Evolutionary conservation across 2,888 invertebrate species (phyloP), one percentile per base, ranked within the genome.

Genomic region (Eupithecia subumbrata): DNA sequence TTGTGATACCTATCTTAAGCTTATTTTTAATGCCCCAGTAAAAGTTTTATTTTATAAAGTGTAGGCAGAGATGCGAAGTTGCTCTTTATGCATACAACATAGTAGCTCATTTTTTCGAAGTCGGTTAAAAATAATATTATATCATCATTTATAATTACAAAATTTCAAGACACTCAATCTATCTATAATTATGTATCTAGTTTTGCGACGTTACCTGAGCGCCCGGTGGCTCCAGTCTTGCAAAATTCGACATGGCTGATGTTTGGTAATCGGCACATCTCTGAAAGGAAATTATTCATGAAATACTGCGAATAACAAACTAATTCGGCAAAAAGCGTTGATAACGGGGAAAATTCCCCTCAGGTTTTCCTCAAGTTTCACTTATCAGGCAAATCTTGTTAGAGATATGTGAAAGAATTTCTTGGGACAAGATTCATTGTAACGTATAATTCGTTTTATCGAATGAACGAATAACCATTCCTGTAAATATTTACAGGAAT

Each of bases 241-340:
- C 98, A 92, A 99, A 99, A 78, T 98, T 99, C 78, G 98, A 97
- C 88, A 98, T 97, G 80, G 96, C 95, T 60, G 98, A 98, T 25
- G 98, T 98, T 91, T 96, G 97, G 88, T 98, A 97, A 92, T 99
- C 98, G 34, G 98, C 97, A 95, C 99, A 99, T 97, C 98, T 98
- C 98, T 99, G 96, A 43, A 77, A 96, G 96, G 78, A 78, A 67
- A 72, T 71, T n/a, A 97, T 69, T 63, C 52, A 40, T 40, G 14
- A 64, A n/a, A 45, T 43, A 45, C 5, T 43, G n/a, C 64, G 18
- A 34, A 34, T 7, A 18, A 34, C 16, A 64, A 34, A 64, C 9
- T 34, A 64, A 30, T 34, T 30, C 64, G 8, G 9, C 16, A 18
- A 64, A 56, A 63, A 30, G 9, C 8, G 30, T 18, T 34, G 64